Evolutionary conservation across 1,140 invertebrate species (phyloP).

Genomic region (Spodoptera frugiperda): DNA sequence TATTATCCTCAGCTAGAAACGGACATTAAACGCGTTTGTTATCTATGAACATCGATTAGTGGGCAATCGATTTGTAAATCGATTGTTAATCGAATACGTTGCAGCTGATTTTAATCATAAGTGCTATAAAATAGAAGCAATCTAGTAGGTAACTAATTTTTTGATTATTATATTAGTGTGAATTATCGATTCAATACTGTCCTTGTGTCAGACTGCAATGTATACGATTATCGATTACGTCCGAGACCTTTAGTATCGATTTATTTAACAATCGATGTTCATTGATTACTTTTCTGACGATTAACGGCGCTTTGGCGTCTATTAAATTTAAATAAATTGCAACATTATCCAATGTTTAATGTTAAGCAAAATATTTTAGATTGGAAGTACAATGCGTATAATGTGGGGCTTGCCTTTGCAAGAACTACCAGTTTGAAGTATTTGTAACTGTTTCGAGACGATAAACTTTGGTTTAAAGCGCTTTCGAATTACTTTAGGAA

Average conservation of each 20-base stretch:
- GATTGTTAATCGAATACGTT: slow-evolving; percentile 19
- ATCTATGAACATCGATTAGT: slow-evolving; percentile 6
- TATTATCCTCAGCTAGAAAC: slow-evolving; percentile 30
- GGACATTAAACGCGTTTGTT: slow-evolving; percentile 5
- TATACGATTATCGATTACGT: slow-evolving; percentile 25
- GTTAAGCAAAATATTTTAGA: slow-evolving; percentile 77
- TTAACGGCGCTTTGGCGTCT: slow-evolving; percentile 12
- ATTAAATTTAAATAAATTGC: slow-evolving; percentile 48
- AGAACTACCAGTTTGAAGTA: slow-evolving; percentile 45
- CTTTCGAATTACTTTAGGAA: slow-evolving; percentile 27
- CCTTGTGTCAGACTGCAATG: slow-evolving; percentile 16
- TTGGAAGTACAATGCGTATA: slow-evolving; percentile 67
- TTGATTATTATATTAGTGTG: slow-evolving; percentile 36
- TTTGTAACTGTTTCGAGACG: slow-evolving; percentile 6
- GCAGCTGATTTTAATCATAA: slow-evolving; percentile 13
- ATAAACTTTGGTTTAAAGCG: slow-evolving; percentile 23
- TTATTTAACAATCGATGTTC: slow-evolving; percentile 10
- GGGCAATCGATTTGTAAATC: slow-evolving; percentile 1
- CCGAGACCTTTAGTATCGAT: background rate
- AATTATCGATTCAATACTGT: slow-evolving; percentile 29
- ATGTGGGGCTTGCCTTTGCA: slow-evolving; percentile 48
- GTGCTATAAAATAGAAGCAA: slow-evolving; percentile 38
- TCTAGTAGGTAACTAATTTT: slow-evolving; percentile 38
- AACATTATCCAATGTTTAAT: slow-evolving; percentile 77
- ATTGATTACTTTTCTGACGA: slow-evolving; percentile 2